These are phyloP conservation scores for Slavum lentiscoides DNA, from an alignment of 2,888 invertebrate species.

Conservation along the genomic window DNA sequence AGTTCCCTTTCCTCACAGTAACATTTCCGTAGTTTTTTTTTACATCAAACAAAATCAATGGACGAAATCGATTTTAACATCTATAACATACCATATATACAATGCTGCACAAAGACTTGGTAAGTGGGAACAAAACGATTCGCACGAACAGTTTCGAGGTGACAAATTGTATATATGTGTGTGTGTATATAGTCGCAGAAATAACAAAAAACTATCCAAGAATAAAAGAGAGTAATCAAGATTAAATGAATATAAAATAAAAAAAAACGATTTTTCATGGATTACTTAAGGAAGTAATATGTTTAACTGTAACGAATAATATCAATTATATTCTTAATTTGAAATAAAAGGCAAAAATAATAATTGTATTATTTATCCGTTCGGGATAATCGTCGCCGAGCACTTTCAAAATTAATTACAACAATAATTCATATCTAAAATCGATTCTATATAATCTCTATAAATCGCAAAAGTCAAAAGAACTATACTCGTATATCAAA, in stretches of 20 bases:
- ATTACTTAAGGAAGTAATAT: not conserved
- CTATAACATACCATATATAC: not conserved
- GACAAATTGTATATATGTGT: not conserved
- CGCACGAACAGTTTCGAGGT: constrained; percentile 26
- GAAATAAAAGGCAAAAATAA: constrained; percentile 2
- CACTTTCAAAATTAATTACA: not conserved
- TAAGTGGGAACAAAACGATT: constrained; percentile 7
- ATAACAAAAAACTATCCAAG: constrained; percentile 10
- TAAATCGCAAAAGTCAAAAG: no score
- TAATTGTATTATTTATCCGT: not conserved
- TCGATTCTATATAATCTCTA: no score
- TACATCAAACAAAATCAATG: not conserved
- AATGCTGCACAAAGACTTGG: not conserved
- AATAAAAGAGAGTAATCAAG: not conserved
- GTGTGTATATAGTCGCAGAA: not conserved
- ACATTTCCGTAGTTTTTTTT: no score
- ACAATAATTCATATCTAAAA: no score
- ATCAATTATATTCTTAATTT: not conserved
- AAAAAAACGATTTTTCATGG: not conserved
- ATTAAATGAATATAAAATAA: not conserved
- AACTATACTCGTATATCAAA: no score
- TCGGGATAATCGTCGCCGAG: not conserved
- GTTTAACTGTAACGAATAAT: not conserved
- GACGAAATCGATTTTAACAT: constrained; percentile 11
- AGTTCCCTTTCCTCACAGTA: no score